These are phyloP conservation scores for Drosophila fulvimacula DNA, from an alignment of 2,888 invertebrate genomes.

Conservation along the genomic window DNA sequence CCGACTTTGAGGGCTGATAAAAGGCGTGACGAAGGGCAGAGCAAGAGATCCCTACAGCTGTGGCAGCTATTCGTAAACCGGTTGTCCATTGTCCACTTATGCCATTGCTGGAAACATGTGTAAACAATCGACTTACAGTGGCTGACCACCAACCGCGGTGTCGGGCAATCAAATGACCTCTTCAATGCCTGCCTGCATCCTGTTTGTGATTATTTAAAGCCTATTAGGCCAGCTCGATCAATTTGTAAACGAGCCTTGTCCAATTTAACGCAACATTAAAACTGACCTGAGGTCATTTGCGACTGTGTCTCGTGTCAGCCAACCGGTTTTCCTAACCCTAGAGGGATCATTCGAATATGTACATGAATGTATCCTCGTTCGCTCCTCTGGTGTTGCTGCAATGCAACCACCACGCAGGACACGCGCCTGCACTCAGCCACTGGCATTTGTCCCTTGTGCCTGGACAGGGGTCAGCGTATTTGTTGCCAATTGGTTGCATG, in stretches of 20 bases:
- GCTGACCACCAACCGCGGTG: constrained; percentile 64
- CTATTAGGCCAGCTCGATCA: constrained; percentile 46
- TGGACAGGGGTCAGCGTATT: constrained; percentile 62
- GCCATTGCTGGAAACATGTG: constrained; percentile 36
- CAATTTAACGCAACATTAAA: constrained; percentile 71
- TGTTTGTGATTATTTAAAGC: constrained; percentile 25
- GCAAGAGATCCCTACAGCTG: background rate
- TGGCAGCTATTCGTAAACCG: constrained; percentile 25
- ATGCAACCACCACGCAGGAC: constrained; percentile 56
- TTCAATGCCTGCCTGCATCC: constrained; percentile 32
- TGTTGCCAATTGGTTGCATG: constrained; percentile 68
- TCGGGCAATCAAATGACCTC: constrained; percentile 49
- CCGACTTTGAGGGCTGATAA: constrained; percentile 1
- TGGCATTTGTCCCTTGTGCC: constrained; percentile 46
- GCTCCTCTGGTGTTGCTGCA: constrained; percentile 13
- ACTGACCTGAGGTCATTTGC: constrained; percentile 72
- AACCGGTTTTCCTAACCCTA: constrained; percentile 56
- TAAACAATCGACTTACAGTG: constrained; percentile 37
- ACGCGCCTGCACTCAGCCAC: constrained; percentile 33
- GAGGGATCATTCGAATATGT: constrained; percentile 7
- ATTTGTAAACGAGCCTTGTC: constrained; percentile 56
- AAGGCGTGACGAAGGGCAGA: background rate
- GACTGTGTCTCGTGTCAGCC: constrained; percentile 4
- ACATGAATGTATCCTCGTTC: background rate
- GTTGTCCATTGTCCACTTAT: constrained; percentile 42